Evolutionary conservation across 2,113 vertebrate species (phyloP).

Genomic region (Gallinago jamesoni): DNA sequence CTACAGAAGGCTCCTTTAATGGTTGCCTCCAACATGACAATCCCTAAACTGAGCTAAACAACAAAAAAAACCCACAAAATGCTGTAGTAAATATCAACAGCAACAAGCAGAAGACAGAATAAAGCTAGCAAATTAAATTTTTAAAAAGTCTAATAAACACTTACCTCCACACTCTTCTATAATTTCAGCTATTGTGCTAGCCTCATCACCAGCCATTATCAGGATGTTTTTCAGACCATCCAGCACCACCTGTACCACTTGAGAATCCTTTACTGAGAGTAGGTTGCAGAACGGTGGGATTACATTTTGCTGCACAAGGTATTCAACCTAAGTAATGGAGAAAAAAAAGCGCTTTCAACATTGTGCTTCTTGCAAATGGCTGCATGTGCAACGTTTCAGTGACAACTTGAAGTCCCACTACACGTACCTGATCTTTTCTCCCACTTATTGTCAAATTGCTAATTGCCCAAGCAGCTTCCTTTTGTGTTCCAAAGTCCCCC

Average conservation of each 20-base stretch:
- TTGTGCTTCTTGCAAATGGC: neutral
- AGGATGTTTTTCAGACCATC: slow-evolving; percentile 98
- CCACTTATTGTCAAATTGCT: slow-evolving; percentile 99
- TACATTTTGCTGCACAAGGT: slow-evolving; percentile 95
- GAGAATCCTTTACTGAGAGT: slow-evolving; percentile 96
- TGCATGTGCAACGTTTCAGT: neutral
- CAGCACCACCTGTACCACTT: slow-evolving; percentile 98
- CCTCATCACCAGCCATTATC: slow-evolving; percentile 98
- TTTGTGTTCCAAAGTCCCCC: slow-evolving; percentile 99
- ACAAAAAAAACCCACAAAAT: neutral
- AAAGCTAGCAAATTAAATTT: neutral
- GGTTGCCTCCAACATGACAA: neutral
- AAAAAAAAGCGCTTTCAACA: neutral
- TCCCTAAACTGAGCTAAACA: neutral
- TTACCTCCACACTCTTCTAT: slow-evolving; percentile 98
- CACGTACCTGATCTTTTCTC: slow-evolving; percentile 95
- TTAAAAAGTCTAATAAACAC: neutral
- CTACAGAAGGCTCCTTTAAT: neutral
- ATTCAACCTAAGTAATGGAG: slow-evolving; percentile 87
- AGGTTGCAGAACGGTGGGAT: slow-evolving; percentile 97
- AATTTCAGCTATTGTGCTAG: slow-evolving; percentile 96
- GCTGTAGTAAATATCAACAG: neutral
- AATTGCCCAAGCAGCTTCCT: slow-evolving; percentile 99
- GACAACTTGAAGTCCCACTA: neutral
- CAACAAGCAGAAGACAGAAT: neutral